Evolutionary conservation across 2,888 invertebrate genomes (phyloP).

Genomic region (Drosophila mimica): DNA sequence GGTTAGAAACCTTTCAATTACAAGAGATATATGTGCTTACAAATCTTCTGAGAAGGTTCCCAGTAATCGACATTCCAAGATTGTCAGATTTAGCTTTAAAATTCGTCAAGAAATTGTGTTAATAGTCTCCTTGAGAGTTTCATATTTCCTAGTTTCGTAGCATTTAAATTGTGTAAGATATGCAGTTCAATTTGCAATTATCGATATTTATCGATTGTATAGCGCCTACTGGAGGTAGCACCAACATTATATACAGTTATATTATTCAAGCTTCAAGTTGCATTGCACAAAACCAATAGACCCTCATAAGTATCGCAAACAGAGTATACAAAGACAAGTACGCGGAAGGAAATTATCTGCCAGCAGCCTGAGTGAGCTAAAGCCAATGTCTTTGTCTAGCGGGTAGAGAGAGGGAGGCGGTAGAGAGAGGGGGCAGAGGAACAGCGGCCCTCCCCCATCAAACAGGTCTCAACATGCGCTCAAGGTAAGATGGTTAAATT

Average conservation of each 20-base stretch:
- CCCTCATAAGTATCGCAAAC: not conserved
- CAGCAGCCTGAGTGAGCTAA: conserved; percentile 9
- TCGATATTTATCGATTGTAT: not conserved
- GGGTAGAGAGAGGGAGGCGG: not conserved
- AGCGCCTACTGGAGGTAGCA: not conserved
- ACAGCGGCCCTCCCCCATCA: no score
- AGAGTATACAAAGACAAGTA: conserved; percentile 6
- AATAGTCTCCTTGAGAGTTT: not conserved
- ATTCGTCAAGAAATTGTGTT: not conserved
- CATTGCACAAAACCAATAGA: not conserved
- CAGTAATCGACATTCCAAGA: not conserved
- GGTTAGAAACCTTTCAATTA: not conserved
- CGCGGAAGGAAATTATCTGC: conserved; percentile 42
- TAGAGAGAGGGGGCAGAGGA: not conserved
- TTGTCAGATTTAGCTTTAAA: not conserved
- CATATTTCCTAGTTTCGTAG: no score
- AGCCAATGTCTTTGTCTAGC: not conserved
- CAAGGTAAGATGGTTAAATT: conserved; percentile 39
- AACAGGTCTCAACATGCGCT: conserved; percentile 25
- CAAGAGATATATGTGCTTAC: not conserved
- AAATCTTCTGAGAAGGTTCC: not conserved
- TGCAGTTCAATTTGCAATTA: not conserved
- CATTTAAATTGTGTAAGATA: not conserved
- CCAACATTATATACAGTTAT: not conserved
- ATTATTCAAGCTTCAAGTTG: not conserved